A percentile compares a stretch with the other conserved stretches of the same genome.
Evolutionary conservation across 2,888 invertebrate genomes (phyloP).

Genomic region (Operophtera brumata): DNA sequence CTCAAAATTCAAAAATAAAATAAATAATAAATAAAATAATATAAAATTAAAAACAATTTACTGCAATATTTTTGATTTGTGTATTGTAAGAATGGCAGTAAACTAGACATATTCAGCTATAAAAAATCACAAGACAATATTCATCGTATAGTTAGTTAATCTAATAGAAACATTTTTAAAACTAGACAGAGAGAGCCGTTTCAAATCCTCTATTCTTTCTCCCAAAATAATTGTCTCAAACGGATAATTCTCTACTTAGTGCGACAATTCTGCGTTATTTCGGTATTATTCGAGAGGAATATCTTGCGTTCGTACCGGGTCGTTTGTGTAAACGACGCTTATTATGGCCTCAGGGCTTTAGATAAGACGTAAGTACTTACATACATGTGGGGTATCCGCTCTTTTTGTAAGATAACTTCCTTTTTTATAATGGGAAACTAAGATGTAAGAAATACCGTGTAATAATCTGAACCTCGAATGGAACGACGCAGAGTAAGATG

Average conservation of each 20-base stretch:
- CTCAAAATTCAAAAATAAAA: too few species aligned
- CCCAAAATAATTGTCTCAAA: constrained; percentile 47
- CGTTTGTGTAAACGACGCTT: constrained; percentile 33
- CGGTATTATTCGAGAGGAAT: constrained; percentile 42
- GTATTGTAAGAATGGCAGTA: too few species aligned
- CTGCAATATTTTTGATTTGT: too few species aligned
- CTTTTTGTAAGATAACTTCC: constrained; percentile 7
- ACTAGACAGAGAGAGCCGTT: constrained; percentile 8
- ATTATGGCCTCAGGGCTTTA: constrained; percentile 34
- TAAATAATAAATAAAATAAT: too few species aligned
- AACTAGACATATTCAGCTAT: too few species aligned
- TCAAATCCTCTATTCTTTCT: constrained; percentile 26
- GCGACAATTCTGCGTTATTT: constrained; percentile 48
- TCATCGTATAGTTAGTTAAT: too few species aligned
- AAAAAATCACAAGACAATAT: too few species aligned
- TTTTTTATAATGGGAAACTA: constrained; percentile 7
- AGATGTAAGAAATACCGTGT: too few species aligned
- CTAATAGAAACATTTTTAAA: too few species aligned
- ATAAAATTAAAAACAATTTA: too few species aligned
- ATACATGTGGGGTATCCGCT: constrained; percentile 20
- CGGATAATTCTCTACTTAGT: constrained; percentile 53
- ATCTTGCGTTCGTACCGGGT: constrained; percentile 35
- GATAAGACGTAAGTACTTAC: constrained; percentile 30
- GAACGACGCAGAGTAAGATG: too few species aligned
- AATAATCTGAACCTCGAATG: too few species aligned